A percentile compares a stretch with the other conserved stretches of the same genome.
Evolutionary conservation across 1,140 invertebrate genomes (phyloP).

Genomic region (Acromyrmex heyeri): DNA sequence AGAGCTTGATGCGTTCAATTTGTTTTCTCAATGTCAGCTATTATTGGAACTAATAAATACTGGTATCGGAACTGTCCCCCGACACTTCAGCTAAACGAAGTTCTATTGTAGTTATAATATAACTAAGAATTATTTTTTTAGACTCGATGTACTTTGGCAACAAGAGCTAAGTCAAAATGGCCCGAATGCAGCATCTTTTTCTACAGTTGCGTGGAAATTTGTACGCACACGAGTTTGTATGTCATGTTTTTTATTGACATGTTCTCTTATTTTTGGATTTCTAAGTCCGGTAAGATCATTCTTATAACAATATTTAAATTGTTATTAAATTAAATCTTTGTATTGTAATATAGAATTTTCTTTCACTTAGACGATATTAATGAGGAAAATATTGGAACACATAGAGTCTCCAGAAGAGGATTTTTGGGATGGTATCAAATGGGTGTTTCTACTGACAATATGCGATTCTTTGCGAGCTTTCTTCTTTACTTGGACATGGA

Average conservation of each 20-base stretch:
- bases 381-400: conserved; percentile 87
- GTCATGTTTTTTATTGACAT: conserved; percentile 86
- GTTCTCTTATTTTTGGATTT: conserved; percentile 88
- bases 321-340: neutral
- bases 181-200: conserved; percentile 86
- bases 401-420: conserved; percentile 83
- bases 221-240: conserved; percentile 87
- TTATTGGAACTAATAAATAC: too few relatives aligned
- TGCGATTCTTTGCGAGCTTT: conserved; percentile 88
- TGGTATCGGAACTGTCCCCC: too few relatives aligned
- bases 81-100: too few relatives aligned
- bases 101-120: neutral
- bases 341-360: conserved; percentile 23
- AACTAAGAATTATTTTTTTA: conserved; percentile 68
- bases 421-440: conserved; percentile 85
- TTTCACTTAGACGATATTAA: conserved; percentile 87
- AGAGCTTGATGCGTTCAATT: too few relatives aligned
- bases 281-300: conserved; percentile 88
- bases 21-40: too few relatives aligned
- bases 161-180: conserved; percentile 90
- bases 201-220: conserved; percentile 87
- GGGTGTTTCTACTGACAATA: conserved; percentile 86
- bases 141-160: conserved; percentile 87
- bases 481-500: conserved; percentile 89
- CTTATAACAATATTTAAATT: conserved; percentile 17